Percentiles rank a stretch among this genome's conserved stretches.
Conservation (phyloP, 2,797 vertebrate genomes). For the Sciurus carolinensis region DNA sequence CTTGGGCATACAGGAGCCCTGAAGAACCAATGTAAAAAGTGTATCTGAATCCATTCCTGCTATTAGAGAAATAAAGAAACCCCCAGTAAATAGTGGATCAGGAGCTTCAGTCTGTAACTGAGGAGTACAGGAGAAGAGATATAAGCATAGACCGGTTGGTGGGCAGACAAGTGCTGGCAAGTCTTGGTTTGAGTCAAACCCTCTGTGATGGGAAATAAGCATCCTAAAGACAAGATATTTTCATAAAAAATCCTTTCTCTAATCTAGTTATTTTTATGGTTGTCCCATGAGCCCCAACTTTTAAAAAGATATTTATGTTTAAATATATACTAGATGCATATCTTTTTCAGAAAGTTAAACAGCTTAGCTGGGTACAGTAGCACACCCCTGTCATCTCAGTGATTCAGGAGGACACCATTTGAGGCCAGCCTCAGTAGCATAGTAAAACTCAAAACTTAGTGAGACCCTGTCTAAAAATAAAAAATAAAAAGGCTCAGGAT, state of each 20-base stretch:
- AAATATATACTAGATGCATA: background rate
- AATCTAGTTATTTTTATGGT: constrained; percentile 12
- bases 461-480: no score
- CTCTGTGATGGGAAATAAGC: background rate
- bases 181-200: background rate
- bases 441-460: no score
- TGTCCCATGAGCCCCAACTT: background rate
- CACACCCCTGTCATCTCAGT: no score
- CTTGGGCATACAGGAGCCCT: background rate
- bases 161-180: background rate
- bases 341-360: background rate
- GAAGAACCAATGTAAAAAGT: background rate
- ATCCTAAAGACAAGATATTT: background rate
- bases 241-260: background rate
- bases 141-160: background rate
- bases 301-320: constrained; percentile 2
- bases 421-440: no score
- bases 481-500: no score
- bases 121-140: background rate
- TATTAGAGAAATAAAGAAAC: background rate
- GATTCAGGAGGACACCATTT: no score
- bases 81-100: background rate
- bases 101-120: background rate
- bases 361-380: background rate
- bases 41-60: background rate